These are phyloP conservation scores for Hydrotaea diabolus DNA, from an alignment of 2,888 invertebrate genomes.

Conservation along the genomic window DNA sequence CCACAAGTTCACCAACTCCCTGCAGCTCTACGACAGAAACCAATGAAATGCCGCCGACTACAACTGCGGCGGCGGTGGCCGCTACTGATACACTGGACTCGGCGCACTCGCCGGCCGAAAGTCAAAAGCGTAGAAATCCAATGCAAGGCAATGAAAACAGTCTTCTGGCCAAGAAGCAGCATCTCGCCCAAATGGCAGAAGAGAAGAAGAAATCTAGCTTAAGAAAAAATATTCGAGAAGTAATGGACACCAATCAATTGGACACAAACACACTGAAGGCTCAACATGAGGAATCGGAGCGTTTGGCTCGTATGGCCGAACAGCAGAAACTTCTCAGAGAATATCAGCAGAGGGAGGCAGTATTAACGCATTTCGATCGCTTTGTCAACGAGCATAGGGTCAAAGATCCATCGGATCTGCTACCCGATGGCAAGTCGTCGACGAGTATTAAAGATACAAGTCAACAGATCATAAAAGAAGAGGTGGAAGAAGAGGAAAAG, in stretches of 20 bases:
- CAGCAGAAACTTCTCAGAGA: conserved; percentile 91
- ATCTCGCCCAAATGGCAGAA: conserved; percentile 47
- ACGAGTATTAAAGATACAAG: neutral
- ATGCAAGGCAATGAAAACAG: conserved; percentile 35
- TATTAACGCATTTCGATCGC: conserved; percentile 82
- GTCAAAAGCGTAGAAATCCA: conserved; percentile 57
- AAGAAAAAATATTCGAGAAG: conserved; percentile 93
- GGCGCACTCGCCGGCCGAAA: conserved; percentile 8
- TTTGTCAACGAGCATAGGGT: conserved; percentile 64
- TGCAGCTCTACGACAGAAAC: neutral
- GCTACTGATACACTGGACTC: neutral
- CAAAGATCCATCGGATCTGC: conserved; percentile 55
- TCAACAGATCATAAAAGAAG: conserved; percentile 7
- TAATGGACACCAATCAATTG: conserved; percentile 95
- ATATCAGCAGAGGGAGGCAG: conserved; percentile 89
- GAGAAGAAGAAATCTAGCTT: conserved; percentile 83
- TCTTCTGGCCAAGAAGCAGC: conserved; percentile 58
- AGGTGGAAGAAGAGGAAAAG: neutral
- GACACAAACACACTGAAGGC: conserved; percentile 96
- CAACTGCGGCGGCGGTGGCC: neutral
- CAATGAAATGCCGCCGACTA: neutral
- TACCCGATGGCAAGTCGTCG: conserved; percentile 39
- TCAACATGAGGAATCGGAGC: conserved; percentile 95
- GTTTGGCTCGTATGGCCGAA: conserved; percentile 91
- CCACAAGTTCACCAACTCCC: neutral